Evolutionary conservation across 2,797 vertebrate genomes (phyloP).

Genomic region (Emydoidea blandingii): DNA sequence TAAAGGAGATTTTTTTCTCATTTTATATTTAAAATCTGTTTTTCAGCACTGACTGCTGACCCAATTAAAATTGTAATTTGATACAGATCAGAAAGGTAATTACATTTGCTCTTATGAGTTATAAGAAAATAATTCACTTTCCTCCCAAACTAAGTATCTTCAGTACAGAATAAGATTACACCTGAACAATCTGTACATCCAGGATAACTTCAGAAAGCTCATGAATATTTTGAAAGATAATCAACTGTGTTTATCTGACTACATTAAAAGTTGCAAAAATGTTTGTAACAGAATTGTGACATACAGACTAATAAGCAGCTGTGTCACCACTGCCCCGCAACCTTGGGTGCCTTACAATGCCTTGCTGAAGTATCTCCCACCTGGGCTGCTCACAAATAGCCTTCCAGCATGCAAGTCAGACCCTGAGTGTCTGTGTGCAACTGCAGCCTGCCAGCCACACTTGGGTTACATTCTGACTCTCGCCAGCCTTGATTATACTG

Average conservation of each 20-base stretch:
- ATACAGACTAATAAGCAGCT: neutral
- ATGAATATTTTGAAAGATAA: neutral
- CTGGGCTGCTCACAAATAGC: too few species aligned
- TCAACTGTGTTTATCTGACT: neutral
- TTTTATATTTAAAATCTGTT: neutral
- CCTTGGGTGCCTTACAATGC: neutral
- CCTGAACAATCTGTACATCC: neutral
- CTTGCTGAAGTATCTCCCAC: too few species aligned
- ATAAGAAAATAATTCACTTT: neutral
- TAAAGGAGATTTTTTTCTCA: neutral
- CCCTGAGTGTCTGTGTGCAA: too few species aligned
- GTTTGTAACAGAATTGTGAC: neutral
- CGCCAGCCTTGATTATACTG: too few species aligned
- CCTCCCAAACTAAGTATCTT: neutral
- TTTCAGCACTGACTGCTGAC: neutral
- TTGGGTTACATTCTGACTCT: too few species aligned
- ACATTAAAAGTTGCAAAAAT: neutral
- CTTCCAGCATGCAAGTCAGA: too few species aligned
- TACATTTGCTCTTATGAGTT: neutral
- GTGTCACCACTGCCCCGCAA: neutral
- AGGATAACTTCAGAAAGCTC: neutral
- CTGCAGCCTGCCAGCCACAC: too few species aligned
- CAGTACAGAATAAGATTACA: neutral
- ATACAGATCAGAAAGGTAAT: neutral
- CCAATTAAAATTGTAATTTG: neutral